Base-by-base conservation (phyloP, 2,888 invertebrate genomes). In the Agrotis segetum region DNA sequence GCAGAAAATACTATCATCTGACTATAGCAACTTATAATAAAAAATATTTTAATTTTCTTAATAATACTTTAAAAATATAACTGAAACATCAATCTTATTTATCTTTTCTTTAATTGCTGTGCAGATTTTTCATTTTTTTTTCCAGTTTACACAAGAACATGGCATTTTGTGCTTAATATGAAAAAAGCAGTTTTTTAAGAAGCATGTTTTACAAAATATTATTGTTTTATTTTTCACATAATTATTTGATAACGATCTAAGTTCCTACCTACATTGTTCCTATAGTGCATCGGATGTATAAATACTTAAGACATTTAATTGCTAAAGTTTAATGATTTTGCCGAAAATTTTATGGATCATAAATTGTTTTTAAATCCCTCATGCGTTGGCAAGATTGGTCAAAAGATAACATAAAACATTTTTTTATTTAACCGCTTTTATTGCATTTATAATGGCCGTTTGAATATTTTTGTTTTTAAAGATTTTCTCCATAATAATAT, bases 321-420 rank as follows among this genome's bases (percentile, higher is more conserved):
- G 75, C 65, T 71, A 73, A 83, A 81, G 63, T 85, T 88, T 85
- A 85, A 83, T 77, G 84, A 77, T 83, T 85, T 85, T 85, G 83
- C 81, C 82, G 85, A 85, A 85, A 76, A 73, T 82, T 87, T 89
- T 89, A 88, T 88, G 76, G 84, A 61, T 73, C 82, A 84, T 88
- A 85, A 88, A 87, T 78, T 74, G 70, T 73, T 86, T 87, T 82
- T 77, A 80, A 74, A 79, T 81, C 71, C 71, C 77, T 71, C 71
- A 67, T 73, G 71, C 71, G 73, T 68, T 72, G 76, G 74, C 71
- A 79, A 78, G 78, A 85, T 82, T 85, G 85, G 81, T 79, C 79
- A 81, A 24, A 63, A 84, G 85, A 85, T 87, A 87, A 83, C 83
- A 77, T 85, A 84, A 84, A 83, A 82, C 79, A 73, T 81, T 80